Evolutionary conservation across 1,140 invertebrate genomes (phyloP).

Genomic region (Cyclargus thomasi): DNA sequence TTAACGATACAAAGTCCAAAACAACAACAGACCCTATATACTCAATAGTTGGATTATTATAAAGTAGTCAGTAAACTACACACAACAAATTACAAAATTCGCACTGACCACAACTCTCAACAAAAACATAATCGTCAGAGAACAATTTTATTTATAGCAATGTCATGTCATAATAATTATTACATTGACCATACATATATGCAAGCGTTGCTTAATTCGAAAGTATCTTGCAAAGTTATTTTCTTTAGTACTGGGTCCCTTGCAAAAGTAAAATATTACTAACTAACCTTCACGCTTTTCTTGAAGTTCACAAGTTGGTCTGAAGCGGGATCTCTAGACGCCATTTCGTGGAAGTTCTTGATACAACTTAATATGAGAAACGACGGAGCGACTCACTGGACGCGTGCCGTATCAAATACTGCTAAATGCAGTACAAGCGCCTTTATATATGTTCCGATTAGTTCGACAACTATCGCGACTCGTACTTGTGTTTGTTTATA

Average conservation of each 20-base stretch:
- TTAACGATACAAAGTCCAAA: background rate
- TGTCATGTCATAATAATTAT: background rate
- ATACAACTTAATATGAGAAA: conserved; percentile 12
- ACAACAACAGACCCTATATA: background rate
- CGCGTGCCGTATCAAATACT: conserved; percentile 53
- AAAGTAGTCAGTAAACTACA: background rate
- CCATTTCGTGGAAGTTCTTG: conserved; percentile 50
- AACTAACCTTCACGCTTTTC: conserved; percentile 78
- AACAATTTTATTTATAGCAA: background rate
- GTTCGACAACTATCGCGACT: conserved; percentile 54
- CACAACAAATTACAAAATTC: background rate
- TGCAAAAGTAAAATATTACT: background rate
- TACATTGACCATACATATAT: background rate
- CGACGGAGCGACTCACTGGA: conserved; percentile 53
- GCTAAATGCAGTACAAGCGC: conserved; percentile 22
- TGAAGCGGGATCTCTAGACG: conserved; percentile 78
- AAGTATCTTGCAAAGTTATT: background rate
- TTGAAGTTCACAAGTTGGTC: conserved; percentile 83
- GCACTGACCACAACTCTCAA: background rate
- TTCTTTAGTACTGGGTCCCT: background rate
- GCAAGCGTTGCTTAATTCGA: background rate
- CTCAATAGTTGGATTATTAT: background rate
- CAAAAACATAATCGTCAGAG: background rate
- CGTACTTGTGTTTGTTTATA: background rate
- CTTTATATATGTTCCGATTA: conserved; percentile 54